Percentiles rank a stretch among this genome's conserved stretches.
phyloP scores from a whole-genome alignment of 2,113 vertebrate species.

The Atractosteus spatula region DNA sequence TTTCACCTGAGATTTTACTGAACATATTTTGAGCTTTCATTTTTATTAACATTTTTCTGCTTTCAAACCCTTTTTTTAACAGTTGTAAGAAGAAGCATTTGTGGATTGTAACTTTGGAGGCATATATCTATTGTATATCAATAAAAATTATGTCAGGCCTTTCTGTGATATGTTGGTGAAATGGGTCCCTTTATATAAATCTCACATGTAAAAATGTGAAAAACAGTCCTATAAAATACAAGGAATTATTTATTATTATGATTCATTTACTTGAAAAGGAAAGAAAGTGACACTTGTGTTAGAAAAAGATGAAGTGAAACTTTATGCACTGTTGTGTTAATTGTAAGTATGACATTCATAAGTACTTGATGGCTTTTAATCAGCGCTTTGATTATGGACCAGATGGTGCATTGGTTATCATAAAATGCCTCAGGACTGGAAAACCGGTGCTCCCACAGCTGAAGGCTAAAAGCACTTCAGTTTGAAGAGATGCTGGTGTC shows the following conservation, averaged over 20 bases:
- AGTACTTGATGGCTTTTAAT: constrained; percentile 27
- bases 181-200: too few relatives aligned
- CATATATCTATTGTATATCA: too few relatives aligned
- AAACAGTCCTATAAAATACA: too few relatives aligned
- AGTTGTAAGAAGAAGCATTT: too few relatives aligned
- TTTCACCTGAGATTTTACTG: too few relatives aligned
- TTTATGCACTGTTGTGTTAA: constrained; percentile 13
- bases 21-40: too few relatives aligned
- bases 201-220: too few relatives aligned
- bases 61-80: too few relatives aligned
- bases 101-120: too few relatives aligned
- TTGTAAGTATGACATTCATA: constrained; percentile 20
- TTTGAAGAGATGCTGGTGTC: background rate
- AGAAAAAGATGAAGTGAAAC: background rate
- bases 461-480: constrained; percentile 3
- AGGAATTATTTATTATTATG: background rate
- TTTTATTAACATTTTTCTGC: too few relatives aligned
- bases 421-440: constrained; percentile 21
- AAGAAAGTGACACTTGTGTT: background rate
- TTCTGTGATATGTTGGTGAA: background rate
- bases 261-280: background rate
- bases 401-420: constrained; percentile 29
- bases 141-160: background rate
- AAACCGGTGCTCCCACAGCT: background rate
- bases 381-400: constrained; percentile 25